phyloP scores from a whole-genome alignment of 2,888 invertebrate species.

The Synanthedon tipuliformis region DNA sequence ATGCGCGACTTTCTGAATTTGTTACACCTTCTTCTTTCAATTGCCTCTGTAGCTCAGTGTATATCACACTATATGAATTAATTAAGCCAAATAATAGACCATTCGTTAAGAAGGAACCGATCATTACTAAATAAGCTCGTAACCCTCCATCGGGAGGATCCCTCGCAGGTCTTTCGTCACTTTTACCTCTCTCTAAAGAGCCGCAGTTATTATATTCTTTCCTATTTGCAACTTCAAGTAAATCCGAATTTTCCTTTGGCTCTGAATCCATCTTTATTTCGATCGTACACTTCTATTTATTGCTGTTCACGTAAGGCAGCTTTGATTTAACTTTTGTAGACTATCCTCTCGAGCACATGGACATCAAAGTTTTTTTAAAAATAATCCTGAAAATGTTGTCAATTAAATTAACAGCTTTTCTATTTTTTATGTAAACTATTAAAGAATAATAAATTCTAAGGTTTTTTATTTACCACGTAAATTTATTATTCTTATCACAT shows the following conservation, averaged over 20 bases:
- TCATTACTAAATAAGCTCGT: slow-evolving; percentile 84
- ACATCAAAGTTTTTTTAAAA: too few species aligned
- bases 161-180: slow-evolving; percentile 15
- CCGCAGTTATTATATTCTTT: slow-evolving; percentile 9
- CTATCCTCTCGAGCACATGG: too few species aligned
- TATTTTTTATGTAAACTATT: too few species aligned
- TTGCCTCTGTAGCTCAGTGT: slow-evolving; percentile 74
- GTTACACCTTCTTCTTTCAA: slow-evolving; percentile 73
- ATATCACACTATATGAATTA: slow-evolving; percentile 88
- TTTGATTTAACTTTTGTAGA: background rate
- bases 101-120: slow-evolving; percentile 89
- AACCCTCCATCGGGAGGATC: slow-evolving; percentile 80
- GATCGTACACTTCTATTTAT: too few species aligned
- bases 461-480: too few species aligned
- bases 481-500: too few species aligned
- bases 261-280: slow-evolving; percentile 26
- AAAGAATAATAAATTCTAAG: too few species aligned
- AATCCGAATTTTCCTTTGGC: slow-evolving; percentile 43
- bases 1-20: slow-evolving; percentile 84
- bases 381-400: too few species aligned
- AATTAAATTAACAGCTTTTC: too few species aligned
- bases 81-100: slow-evolving; percentile 92
- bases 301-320: too few species aligned
- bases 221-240: slow-evolving; percentile 20
- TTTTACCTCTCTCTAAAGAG: slow-evolving; percentile 12